phyloP scores from a whole-genome alignment of 2,797 vertebrate species.

The Platalea minor region DNA sequence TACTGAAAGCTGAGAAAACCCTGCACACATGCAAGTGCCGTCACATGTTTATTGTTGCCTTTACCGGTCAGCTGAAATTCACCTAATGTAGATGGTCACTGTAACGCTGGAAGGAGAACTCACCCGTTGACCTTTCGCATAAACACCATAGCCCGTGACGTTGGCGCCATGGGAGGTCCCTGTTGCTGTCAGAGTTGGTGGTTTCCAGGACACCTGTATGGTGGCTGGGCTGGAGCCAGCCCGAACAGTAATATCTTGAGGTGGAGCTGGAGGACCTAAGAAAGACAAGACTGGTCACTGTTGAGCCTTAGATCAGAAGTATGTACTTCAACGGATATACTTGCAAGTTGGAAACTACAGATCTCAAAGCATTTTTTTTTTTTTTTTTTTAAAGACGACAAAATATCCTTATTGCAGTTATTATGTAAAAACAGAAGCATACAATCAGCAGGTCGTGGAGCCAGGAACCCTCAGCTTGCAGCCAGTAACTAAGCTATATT shows the following conservation, averaged over 20 bases:
- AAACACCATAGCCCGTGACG: constrained; percentile 93
- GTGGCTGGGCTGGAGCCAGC: constrained; percentile 81
- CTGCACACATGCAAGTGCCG: not conserved
- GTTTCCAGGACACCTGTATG: constrained; percentile 91
- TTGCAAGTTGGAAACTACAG: not conserved
- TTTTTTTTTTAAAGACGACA: not conserved
- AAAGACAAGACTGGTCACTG: not conserved
- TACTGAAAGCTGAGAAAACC: not conserved
- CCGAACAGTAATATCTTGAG: constrained; percentile 89
- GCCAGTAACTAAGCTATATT: not conserved
- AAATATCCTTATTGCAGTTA: not conserved
- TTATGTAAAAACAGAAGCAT: not conserved
- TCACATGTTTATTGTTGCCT: not conserved
- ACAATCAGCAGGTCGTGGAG: not conserved
- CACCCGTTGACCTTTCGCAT: constrained; percentile 94
- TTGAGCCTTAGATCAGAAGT: not conserved
- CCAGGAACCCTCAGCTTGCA: not conserved
- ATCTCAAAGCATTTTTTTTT: not conserved
- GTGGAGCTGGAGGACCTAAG: constrained; percentile 90
- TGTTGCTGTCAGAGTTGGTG: constrained; percentile 83
- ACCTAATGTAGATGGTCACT: not conserved
- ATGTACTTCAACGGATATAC: not conserved
- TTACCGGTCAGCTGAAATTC: not conserved
- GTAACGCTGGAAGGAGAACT: not conserved
- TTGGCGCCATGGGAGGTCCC: constrained; percentile 93